phyloP scores from a whole-genome alignment of 2,113 vertebrate genomes.

The Calidris pygmaea region DNA sequence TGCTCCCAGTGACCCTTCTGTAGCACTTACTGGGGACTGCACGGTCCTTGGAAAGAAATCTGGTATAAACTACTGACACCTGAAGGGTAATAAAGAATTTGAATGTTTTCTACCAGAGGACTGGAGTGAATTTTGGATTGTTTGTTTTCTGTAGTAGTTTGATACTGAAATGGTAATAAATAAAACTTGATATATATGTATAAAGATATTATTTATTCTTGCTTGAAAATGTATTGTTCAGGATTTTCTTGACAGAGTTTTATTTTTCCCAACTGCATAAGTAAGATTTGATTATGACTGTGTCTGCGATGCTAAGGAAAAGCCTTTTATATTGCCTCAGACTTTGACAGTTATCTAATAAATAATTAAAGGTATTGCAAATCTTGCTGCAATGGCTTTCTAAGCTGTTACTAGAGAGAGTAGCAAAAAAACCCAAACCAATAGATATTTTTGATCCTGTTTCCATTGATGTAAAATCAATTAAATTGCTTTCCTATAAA shows the following conservation, averaged over 20 bases:
- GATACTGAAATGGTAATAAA: not conserved
- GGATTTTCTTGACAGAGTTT: not conserved
- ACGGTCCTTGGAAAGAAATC: not conserved
- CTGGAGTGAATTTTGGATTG: not conserved
- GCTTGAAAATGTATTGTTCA: not conserved
- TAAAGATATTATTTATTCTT: not conserved
- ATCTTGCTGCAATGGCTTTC: not conserved
- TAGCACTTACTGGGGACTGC: not conserved
- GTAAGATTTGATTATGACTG: not conserved
- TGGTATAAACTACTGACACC: not conserved
- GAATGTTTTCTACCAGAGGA: not conserved
- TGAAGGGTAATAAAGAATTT: not conserved
- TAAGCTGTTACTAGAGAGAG: not conserved
- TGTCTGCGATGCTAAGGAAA: not conserved
- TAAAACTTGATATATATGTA: not conserved
- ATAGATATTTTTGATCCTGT: not conserved
- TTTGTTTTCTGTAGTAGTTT: not conserved
- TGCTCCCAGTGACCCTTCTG: not conserved
- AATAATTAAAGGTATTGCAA: not conserved
- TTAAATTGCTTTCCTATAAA: not conserved
- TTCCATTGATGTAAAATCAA: not conserved
- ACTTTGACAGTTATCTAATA: not conserved
- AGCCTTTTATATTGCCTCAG: not conserved
- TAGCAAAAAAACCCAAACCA: not conserved
- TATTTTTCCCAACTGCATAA: not conserved